Percentiles rank a stretch among this genome's conserved stretches.
Conservation (phyloP, 2,888 invertebrate species). For the Limnephilus lunatus region DNA sequence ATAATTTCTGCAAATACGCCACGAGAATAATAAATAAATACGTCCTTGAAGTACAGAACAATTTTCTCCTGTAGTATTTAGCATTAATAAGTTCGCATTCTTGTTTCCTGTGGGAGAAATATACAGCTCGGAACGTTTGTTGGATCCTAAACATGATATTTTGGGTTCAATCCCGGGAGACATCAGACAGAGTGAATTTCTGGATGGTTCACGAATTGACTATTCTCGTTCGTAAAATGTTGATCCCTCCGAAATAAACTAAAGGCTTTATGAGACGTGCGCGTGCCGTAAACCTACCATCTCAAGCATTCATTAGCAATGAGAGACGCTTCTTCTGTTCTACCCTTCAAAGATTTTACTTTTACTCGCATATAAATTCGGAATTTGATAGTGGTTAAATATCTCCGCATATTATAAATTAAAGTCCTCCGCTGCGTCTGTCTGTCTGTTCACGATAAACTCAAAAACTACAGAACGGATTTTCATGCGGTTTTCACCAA, state of each 20-base stretch:
- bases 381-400: neutral
- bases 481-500: too few species aligned
- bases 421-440: too few species aligned
- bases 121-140: conserved; percentile 17
- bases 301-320: conserved; percentile 35
- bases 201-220: conserved; percentile 32
- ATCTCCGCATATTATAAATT: neutral
- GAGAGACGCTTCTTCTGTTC: neutral
- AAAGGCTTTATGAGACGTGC: conserved; percentile 33
- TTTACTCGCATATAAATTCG: neutral
- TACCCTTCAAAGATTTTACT: neutral
- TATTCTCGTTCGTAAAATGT: conserved; percentile 44
- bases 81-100: neutral
- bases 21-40: neutral
- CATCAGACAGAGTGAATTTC: conserved; percentile 39
- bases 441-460: too few species aligned
- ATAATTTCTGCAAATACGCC: neutral
- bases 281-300: conserved; percentile 27
- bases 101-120: conserved; percentile 15
- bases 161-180: conserved; percentile 47
- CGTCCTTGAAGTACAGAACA: neutral
- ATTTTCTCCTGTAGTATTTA: neutral
- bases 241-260: conserved; percentile 39
- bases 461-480: too few species aligned
- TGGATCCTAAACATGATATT: conserved; percentile 19